These are phyloP conservation scores for Chauna torquata DNA, from an alignment of 2,113 vertebrate genomes.

Conservation along the genomic window DNA sequence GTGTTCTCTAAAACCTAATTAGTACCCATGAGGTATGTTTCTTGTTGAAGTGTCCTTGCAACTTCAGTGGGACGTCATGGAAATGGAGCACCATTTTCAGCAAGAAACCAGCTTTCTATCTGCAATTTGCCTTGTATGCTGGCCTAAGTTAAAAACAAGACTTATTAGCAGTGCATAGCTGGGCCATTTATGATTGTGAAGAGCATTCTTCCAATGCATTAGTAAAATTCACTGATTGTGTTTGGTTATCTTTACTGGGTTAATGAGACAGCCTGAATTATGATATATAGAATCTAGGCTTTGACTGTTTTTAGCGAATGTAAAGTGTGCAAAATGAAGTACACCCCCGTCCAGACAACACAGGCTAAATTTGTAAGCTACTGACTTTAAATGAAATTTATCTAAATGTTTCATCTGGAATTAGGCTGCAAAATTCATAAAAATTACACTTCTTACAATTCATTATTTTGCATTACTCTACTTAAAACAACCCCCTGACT, in stretches of 20 bases:
- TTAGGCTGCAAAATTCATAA: background rate
- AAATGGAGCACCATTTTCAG: background rate
- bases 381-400: background rate
- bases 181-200: background rate
- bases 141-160: slow-evolving; percentile 3
- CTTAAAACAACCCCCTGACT: background rate
- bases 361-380: background rate
- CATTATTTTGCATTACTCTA: no score
- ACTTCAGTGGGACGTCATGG: background rate
- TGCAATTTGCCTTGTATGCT: background rate
- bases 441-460: no score
- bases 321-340: background rate
- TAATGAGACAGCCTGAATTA: background rate
- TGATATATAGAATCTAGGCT: background rate
- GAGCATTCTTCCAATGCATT: background rate
- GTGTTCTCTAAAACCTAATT: background rate
- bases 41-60: background rate
- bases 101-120: background rate
- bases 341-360: background rate
- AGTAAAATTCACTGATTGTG: background rate
- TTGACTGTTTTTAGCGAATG: background rate
- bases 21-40: background rate
- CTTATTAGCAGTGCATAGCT: background rate
- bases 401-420: background rate
- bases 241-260: background rate